Evolutionary conservation across 1,140 invertebrate species (phyloP), one percentile per base, ranked within the genome.

Genomic region (Cephus cinctus): DNA sequence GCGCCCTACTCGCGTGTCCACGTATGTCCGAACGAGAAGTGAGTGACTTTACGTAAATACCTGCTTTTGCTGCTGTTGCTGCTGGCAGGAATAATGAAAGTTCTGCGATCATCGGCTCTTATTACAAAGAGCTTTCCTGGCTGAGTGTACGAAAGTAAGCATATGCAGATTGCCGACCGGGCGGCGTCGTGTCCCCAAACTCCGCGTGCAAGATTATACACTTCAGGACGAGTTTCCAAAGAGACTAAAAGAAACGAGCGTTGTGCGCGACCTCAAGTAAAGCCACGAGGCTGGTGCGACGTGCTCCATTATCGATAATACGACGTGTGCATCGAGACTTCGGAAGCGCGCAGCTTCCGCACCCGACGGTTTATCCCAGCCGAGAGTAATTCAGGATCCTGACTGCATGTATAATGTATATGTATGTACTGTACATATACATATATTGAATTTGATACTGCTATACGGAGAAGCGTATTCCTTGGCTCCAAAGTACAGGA

Each of bases 141-240:
- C 41, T 20, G 31, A 36, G 16, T 36, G 21, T 21, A 35, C 32
- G 19, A n/a, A n/a, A n/a, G n/a, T 27, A 63, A 67, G 50, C 57
- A 30, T 59, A 69, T 67, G 67, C 59, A 69, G 63, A 69, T 66
- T 67, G 41, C 57, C 39, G 63, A 43, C 35, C 61, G 54, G 34
- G 57, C 27, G 43, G 56, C 48, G 47, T 54, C 57, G 48, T 63
- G 61, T 69, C 60, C 52, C 58, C 61, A 42, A 67, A 65, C 48
- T 59, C 65, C 40, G 56, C 59, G 55, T 50, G 50, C 58, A 48
- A 68, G 59, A 68, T 68, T 68, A 68, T 58, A 67, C 58, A 62
- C 55, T 54, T 53, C 47, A 52, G 46, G 46, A 61, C 60, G 52
- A 61, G 62, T 61, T 63, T 63, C 49, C 61, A 43, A 52, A 36